Evolutionary conservation across 2,797 vertebrate genomes (phyloP).

Genomic region (Phaenicophaeus curvirostris): DNA sequence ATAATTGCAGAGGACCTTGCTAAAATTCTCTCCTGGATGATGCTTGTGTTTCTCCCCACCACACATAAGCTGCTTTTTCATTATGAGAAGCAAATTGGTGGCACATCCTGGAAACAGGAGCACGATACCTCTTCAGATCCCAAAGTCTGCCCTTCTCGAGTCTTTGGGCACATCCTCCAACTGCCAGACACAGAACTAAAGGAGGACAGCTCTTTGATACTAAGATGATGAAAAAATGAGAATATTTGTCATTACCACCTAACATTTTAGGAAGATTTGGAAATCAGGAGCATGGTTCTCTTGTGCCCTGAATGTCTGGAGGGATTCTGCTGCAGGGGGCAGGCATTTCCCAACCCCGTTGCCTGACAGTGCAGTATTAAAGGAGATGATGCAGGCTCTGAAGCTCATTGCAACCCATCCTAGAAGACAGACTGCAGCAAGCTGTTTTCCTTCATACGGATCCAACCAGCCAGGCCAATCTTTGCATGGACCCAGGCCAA

Average conservation of each 20-base stretch:
- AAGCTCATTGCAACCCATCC: background rate
- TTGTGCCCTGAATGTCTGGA: background rate
- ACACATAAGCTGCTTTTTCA: background rate
- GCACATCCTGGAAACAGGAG: background rate
- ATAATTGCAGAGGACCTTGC: background rate
- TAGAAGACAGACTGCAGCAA: background rate
- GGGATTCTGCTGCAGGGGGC: background rate
- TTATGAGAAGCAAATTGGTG: background rate
- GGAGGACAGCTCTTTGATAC: background rate
- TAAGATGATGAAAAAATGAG: background rate
- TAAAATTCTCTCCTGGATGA: background rate
- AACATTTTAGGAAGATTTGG: background rate
- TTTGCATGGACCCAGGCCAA: background rate
- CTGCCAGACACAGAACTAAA: background rate
- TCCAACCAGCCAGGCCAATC: background rate
- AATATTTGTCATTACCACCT: background rate
- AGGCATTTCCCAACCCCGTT: background rate
- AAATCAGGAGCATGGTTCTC: background rate
- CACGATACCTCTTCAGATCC: background rate
- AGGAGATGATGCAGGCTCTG: background rate
- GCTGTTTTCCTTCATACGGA: background rate
- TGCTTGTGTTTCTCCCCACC: background rate
- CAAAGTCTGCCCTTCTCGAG: background rate
- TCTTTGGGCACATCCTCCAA: background rate
- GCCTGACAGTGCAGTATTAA: background rate